phyloP scores from a whole-genome alignment of 2,888 invertebrate species.

The Aspidapion aeneum region DNA sequence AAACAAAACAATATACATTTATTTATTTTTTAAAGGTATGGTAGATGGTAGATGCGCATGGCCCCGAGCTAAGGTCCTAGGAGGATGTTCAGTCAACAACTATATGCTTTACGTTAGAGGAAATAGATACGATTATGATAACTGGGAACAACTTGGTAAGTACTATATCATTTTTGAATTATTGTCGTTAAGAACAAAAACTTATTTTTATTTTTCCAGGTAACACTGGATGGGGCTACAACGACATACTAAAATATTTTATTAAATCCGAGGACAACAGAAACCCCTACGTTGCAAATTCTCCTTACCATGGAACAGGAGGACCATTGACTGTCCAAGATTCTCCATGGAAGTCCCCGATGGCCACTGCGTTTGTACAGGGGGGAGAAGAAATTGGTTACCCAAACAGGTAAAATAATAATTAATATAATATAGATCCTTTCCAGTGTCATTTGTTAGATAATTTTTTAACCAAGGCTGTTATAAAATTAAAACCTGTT shows the following conservation, averaged over 20 bases:
- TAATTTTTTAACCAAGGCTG: too few species aligned
- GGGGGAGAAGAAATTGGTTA: conserved; percentile 82
- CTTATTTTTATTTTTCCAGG: conserved; percentile 50
- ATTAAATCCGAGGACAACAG: conserved; percentile 86
- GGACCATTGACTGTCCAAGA: conserved; percentile 76
- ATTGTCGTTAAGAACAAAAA: not conserved
- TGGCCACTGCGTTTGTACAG: conserved; percentile 78
- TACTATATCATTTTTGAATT: not conserved
- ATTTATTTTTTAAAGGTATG: conserved; percentile 62
- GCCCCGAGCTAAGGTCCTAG: conserved; percentile 87
- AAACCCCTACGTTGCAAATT: conserved; percentile 73
- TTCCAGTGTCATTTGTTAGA: too few species aligned
- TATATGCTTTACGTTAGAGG: conserved; percentile 91
- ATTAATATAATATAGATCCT: too few species aligned
- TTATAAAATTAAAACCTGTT: not conserved
- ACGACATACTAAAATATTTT: conserved; percentile 80
- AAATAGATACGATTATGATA: conserved; percentile 76
- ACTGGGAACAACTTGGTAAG: conserved; percentile 69
- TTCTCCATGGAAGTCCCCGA: conserved; percentile 77
- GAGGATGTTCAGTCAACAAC: conserved; percentile 83
- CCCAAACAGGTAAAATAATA: conserved; percentile 46
- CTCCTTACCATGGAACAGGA: conserved; percentile 65
- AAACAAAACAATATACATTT: too few species aligned
- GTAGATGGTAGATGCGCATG: conserved; percentile 79
- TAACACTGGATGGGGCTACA: conserved; percentile 85